Base-by-base conservation (phyloP, 2,888 invertebrate genomes). In the Trissolcus japonicus region DNA sequence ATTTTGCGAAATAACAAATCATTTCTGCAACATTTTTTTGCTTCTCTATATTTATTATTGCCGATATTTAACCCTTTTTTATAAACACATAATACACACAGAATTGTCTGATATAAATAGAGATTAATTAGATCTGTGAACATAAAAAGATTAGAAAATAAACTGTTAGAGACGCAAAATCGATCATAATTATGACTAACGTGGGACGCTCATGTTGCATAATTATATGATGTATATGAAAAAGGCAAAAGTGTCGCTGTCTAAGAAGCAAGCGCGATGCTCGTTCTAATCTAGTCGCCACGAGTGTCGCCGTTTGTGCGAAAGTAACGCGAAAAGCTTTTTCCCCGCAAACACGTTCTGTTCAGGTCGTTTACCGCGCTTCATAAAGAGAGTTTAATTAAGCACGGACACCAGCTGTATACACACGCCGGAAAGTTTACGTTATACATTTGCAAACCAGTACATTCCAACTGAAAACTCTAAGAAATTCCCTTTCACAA, bases 241-340 rank as follows among this genome's bases (percentile, higher is more conserved):
- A 72, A 51, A 62, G 51, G 17, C 48, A 41, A 46, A 71, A 72
- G 72, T 62, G 55, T 7, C 11, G 11, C 59, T 29, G 48, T 53
- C 46, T 66, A 68, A 76, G 76, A 76, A 63, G 53, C 40, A n/a
- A 17, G 25, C 57, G 13, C 56, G 51, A 60, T 68, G 35, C 46
- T 54, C 59, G 60, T 19, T 73, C 54, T 72, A 72, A 65, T 73
- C 48, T 35, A 50, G 55, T 60, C 55, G 66, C 71, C 61, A 17
- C 66, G 56, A 74, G 61, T 73, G 51, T 66, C 62, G 46, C 43
- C 67, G 67, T 68, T 67, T 68, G 63, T 48, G 51, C 35, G 51
- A 76, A 62, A 76, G 63, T 72, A 63, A 66, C 66, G 61, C 76
- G 57, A 67, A 72, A 76, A 76, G 71, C 76, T 76, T 56, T 56